A percentile compares a stretch with the other conserved stretches of the same genome.
These are phyloP conservation scores for Hestina assimilis DNA, from an alignment of 1,140 invertebrate genomes.

Conservation along the genomic window DNA sequence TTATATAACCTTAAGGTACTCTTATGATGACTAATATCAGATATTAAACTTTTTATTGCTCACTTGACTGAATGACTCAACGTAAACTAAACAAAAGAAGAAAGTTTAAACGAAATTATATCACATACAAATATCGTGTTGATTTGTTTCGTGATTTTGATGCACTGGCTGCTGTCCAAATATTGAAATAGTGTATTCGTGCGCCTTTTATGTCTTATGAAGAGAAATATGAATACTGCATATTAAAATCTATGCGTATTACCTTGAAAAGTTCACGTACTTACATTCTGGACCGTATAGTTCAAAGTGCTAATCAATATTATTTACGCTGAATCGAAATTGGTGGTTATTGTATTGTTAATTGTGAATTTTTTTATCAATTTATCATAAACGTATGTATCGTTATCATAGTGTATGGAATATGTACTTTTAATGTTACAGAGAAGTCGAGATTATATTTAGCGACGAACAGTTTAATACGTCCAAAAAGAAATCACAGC, in stretches of 20 bases:
- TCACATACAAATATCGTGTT: slow-evolving; percentile 1
- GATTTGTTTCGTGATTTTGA: slow-evolving; percentile 30
- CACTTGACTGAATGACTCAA: slow-evolving; percentile 41
- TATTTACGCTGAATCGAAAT: slow-evolving; percentile 30
- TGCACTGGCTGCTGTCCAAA: slow-evolving; percentile 59
- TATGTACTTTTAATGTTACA: neutral
- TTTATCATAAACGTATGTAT: neutral
- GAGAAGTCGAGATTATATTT: slow-evolving; percentile 26
- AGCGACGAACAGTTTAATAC: slow-evolving; percentile 19
- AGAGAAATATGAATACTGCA: slow-evolving; percentile 15
- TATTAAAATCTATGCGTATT: slow-evolving; percentile 39
- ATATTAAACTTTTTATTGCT: slow-evolving; percentile 28
- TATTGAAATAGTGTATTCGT: slow-evolving; percentile 31
- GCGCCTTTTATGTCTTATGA: neutral
- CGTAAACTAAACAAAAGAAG: slow-evolving; percentile 42
- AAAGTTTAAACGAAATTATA: slow-evolving; percentile 20
- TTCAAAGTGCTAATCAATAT: slow-evolving; percentile 41
- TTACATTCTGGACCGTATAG: slow-evolving; percentile 13
- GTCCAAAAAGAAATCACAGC: slow-evolving; percentile 53
- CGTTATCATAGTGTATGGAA: neutral
- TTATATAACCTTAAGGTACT: slow-evolving; percentile 33
- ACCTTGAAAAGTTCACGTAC: slow-evolving; percentile 42
- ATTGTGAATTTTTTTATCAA: neutral
- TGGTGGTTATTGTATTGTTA: slow-evolving; percentile 24
- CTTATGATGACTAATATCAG: slow-evolving; percentile 35